Conservation (phyloP, 1,140 invertebrate genomes). For the Tachypleus tridentatus region DNA sequence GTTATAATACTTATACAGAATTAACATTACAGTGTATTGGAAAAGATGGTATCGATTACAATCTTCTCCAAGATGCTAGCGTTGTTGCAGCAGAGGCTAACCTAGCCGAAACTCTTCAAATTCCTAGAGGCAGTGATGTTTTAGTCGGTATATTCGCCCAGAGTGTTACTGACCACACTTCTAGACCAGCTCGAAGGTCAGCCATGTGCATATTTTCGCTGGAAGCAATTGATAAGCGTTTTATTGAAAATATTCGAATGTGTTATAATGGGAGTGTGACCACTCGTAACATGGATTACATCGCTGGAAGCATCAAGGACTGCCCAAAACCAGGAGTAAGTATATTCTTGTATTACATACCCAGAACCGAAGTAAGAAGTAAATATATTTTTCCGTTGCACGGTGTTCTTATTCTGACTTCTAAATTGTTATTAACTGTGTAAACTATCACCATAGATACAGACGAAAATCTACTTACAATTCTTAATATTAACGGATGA, state of each 20-base stretch:
- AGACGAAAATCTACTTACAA: too few relatives aligned
- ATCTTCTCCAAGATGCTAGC: slow-evolving; percentile 81
- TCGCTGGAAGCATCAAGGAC: slow-evolving; percentile 72
- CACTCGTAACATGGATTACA: slow-evolving; percentile 82
- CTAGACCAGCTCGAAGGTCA: slow-evolving; percentile 54
- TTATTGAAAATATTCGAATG: slow-evolving; percentile 91
- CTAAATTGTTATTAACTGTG: too few relatives aligned
- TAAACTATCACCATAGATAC: too few relatives aligned
- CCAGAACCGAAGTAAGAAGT: too few relatives aligned
- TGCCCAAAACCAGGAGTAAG: slow-evolving; percentile 67
- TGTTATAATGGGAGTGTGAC: slow-evolving; percentile 90
- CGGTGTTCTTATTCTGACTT: too few relatives aligned
- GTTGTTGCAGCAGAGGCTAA: slow-evolving; percentile 64
- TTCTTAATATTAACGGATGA: too few relatives aligned
- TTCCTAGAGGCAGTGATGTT: slow-evolving; percentile 34
- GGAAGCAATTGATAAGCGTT: slow-evolving; percentile 75
- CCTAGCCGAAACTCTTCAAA: slow-evolving; percentile 62
- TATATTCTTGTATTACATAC: slow-evolving; percentile 10
- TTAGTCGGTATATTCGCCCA: slow-evolving; percentile 74
- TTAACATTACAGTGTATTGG: slow-evolving; percentile 56
- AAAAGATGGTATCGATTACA: slow-evolving; percentile 51
- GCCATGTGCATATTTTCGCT: slow-evolving; percentile 55
- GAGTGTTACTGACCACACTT: slow-evolving; percentile 61
- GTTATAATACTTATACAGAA: slow-evolving; percentile 87
- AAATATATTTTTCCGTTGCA: too few relatives aligned